Evolutionary conservation across 2,797 vertebrate genomes (phyloP).

Genomic region (Ambastaia sidthimunki): DNA sequence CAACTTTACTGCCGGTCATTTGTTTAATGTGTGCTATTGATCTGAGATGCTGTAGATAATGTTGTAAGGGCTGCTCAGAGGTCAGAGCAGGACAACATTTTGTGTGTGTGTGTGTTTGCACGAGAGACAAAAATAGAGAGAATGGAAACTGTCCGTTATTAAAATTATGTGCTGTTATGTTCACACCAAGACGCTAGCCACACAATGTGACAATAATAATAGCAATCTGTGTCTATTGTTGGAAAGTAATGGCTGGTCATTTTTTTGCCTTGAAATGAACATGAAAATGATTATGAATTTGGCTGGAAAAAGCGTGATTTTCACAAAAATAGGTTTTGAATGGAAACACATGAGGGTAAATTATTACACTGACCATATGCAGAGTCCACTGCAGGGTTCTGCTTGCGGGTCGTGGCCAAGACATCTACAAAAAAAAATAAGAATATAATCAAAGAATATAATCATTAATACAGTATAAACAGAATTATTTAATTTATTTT

Average conservation of each 20-base stretch:
- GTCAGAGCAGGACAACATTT: slow-evolving; percentile 44
- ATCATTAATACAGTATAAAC: not conserved
- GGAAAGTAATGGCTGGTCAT: slow-evolving; percentile 25
- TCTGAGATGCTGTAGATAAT: slow-evolving; percentile 24
- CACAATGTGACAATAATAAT: slow-evolving; percentile 16
- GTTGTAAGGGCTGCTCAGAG: slow-evolving; percentile 33
- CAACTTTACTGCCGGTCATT: slow-evolving; percentile 37
- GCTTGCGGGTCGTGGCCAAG: slow-evolving; percentile 83
- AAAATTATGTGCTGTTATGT: not conserved
- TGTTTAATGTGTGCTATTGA: slow-evolving; percentile 44
- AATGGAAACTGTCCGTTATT: slow-evolving; percentile 2
- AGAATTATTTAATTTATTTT: not conserved
- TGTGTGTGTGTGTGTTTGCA: slow-evolving; percentile 8
- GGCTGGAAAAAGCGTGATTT: slow-evolving; percentile 13
- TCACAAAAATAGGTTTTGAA: slow-evolving; percentile 15
- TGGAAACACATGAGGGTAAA: slow-evolving; percentile 19
- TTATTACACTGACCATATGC: slow-evolving; percentile 84
- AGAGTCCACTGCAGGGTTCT: slow-evolving; percentile 81
- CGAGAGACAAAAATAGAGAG: not conserved
- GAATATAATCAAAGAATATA: not conserved
- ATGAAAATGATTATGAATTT: slow-evolving; percentile 22
- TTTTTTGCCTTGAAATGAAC: slow-evolving; percentile 20
- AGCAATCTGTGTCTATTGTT: slow-evolving; percentile 38
- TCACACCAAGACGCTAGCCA: slow-evolving; percentile 16
- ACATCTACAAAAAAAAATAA: slow-evolving; percentile 72